Conservation (phyloP, 2,113 vertebrate species). For the Sinocyclocheilus grahami region DNA sequence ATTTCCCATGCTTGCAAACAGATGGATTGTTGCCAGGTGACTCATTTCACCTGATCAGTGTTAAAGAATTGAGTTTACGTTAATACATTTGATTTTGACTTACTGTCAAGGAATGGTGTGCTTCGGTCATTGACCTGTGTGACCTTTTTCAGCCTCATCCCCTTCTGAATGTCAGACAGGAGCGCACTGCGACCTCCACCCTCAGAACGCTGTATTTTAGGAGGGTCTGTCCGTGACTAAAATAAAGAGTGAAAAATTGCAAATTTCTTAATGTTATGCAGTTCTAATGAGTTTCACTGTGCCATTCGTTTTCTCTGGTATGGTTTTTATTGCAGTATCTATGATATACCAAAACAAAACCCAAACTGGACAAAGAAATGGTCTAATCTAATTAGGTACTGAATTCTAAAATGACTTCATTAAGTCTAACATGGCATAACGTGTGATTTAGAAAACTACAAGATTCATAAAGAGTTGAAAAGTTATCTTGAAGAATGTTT, state of each 20-base stretch:
- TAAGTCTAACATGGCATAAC: too few relatives aligned
- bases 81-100: constrained; percentile 62
- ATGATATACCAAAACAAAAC: neutral
- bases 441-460: too few relatives aligned
- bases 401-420: too few relatives aligned
- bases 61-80: neutral
- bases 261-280: neutral
- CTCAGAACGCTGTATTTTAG: constrained; percentile 62
- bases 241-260: neutral
- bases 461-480: too few relatives aligned
- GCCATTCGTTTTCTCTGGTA: neutral
- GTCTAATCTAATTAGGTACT: too few relatives aligned
- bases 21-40: neutral
- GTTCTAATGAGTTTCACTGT: neutral
- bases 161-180: constrained; percentile 91
- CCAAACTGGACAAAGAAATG: too few relatives aligned
- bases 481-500: too few relatives aligned
- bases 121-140: constrained; percentile 90
- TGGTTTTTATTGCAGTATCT: neutral
- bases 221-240: constrained; percentile 62
- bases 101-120: constrained; percentile 85
- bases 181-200: constrained; percentile 81
- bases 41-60: neutral
- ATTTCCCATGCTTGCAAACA: constrained; percentile 2
- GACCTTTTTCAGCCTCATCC: constrained; percentile 85